These are phyloP conservation scores for Poecilia gillii DNA, from an alignment of 2,797 vertebrate species.

Conservation along the genomic window DNA sequence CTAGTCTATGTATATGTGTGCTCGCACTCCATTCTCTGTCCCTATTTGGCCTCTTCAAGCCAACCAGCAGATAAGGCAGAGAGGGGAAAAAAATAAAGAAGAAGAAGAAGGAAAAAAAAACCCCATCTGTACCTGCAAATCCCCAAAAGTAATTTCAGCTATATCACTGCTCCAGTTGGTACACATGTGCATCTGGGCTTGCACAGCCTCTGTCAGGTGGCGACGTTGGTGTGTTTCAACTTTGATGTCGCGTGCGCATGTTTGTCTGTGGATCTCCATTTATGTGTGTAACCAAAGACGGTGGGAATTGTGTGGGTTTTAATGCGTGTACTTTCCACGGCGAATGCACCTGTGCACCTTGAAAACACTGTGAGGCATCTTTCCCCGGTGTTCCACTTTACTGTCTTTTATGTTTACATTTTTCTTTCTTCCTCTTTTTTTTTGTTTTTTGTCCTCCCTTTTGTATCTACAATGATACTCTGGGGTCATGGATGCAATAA, in stretches of 20 bases:
- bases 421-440: too few species aligned
- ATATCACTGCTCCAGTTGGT: slow-evolving; percentile 48
- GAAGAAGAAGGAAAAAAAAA: not conserved
- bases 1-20: slow-evolving; percentile 21
- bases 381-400: slow-evolving; percentile 62
- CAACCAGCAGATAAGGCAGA: slow-evolving; percentile 36
- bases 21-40: slow-evolving; percentile 35
- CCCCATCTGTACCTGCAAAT: slow-evolving; percentile 48
- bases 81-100: not conserved
- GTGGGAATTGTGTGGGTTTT: not conserved
- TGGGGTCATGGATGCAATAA: slow-evolving; percentile 57
- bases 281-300: not conserved
- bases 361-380: slow-evolving; percentile 67
- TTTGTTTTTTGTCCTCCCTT: slow-evolving; percentile 31
- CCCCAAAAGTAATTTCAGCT: slow-evolving; percentile 69
- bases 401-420: slow-evolving; percentile 35
- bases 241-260: slow-evolving; percentile 16
- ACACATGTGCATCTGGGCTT: slow-evolving; percentile 35
- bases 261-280: slow-evolving; percentile 25
- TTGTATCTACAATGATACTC: slow-evolving; percentile 40
- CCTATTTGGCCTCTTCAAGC: slow-evolving; percentile 44
- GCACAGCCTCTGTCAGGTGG: slow-evolving; percentile 7
- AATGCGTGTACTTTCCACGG: slow-evolving; percentile 15
- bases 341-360: slow-evolving; percentile 54
- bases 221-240: slow-evolving; percentile 10